These are phyloP conservation scores for Muscicapa comitata DNA, from an alignment of 2,797 vertebrate genomes.

Conservation along the genomic window DNA sequence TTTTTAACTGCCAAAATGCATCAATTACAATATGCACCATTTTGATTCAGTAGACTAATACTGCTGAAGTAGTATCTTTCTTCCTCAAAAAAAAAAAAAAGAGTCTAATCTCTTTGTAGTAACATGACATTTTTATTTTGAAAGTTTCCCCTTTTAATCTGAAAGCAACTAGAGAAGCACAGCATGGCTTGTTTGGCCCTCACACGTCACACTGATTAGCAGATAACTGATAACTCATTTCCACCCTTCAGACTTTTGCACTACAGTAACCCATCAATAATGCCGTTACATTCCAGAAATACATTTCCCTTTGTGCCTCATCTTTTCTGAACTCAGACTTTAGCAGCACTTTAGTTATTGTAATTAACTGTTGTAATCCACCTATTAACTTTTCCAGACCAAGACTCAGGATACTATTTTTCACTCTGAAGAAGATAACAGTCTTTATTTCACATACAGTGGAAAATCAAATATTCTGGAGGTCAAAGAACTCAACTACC, in stretches of 20 bases:
- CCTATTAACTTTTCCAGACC: slow-evolving; percentile 34
- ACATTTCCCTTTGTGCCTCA: not conserved
- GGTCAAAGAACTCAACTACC: slow-evolving; percentile 88
- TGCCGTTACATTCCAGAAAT: not conserved
- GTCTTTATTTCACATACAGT: slow-evolving; percentile 93
- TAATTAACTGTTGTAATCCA: not conserved
- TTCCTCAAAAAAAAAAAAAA: not conserved
- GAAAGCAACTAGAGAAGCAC: not conserved
- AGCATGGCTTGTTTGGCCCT: not conserved
- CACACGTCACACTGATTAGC: not conserved
- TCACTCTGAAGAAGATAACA: slow-evolving; percentile 86
- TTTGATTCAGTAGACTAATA: not conserved
- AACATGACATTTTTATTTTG: not conserved
- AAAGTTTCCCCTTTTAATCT: not conserved
- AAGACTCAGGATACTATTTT: slow-evolving; percentile 80
- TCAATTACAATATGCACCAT: not conserved
- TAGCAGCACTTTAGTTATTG: not conserved
- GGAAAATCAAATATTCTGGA: slow-evolving; percentile 87
- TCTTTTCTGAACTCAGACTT: not conserved
- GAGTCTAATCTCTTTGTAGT: not conserved
- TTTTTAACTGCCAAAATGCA: not conserved
- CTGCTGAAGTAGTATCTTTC: not conserved
- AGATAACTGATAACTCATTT: not conserved
- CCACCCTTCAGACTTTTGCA: not conserved
- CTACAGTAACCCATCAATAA: not conserved